These are phyloP conservation scores for Deilephila elpenor DNA, from an alignment of 2,888 invertebrate species.

Conservation along the genomic window DNA sequence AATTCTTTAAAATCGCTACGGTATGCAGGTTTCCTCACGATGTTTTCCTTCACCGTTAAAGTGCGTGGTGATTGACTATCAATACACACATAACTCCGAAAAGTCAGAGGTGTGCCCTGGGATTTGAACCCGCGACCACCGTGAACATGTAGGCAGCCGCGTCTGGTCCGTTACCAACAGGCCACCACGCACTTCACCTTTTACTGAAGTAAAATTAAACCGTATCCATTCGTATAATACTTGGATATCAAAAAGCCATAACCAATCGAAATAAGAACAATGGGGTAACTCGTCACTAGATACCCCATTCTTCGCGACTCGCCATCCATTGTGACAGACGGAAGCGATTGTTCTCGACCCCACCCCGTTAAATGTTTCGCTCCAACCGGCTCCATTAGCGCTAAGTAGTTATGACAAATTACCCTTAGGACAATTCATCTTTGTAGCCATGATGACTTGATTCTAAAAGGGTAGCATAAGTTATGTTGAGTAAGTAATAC, in stretches of 20 bases:
- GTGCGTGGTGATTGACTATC: too few species aligned
- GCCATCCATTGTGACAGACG: conserved; percentile 10
- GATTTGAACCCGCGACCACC: too few species aligned
- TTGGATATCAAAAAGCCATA: not conserved
- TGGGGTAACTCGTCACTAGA: conserved; percentile 1
- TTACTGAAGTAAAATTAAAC: not conserved
- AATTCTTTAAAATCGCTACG: too few species aligned
- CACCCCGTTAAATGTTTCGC: not conserved
- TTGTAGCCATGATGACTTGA: not conserved
- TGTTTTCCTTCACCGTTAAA: too few species aligned
- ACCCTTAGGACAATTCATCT: conserved; percentile 10
- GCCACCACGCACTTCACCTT: too few species aligned
- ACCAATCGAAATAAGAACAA: not conserved
- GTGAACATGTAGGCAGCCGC: too few species aligned
- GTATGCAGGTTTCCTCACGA: too few species aligned
- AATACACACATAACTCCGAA: too few species aligned
- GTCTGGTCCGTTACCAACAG: too few species aligned
- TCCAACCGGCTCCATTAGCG: conserved; percentile 1
- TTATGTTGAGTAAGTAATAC: not conserved
- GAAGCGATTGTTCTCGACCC: conserved; percentile 9
- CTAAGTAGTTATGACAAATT: conserved; percentile 17
- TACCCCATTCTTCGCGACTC: not conserved
- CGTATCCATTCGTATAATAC: not conserved
- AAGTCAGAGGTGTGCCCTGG: too few species aligned
- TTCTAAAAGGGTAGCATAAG: not conserved